Conservation (phyloP, 2,113 vertebrate species). For the Cnemophilus loriae region DNA sequence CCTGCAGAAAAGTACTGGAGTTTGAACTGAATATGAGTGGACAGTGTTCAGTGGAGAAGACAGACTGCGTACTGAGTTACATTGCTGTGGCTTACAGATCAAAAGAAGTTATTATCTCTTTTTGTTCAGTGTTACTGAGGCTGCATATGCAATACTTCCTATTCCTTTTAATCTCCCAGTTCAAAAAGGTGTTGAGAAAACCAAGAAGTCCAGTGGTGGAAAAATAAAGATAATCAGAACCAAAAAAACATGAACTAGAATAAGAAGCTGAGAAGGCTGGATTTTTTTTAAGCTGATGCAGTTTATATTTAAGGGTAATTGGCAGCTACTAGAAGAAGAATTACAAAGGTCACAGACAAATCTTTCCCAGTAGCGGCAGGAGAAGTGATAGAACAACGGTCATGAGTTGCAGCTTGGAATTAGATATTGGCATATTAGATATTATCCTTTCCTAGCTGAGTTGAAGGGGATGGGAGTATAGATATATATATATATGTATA, state of each 20-base stretch:
- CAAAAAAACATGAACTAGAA: not conserved
- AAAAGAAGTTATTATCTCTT: not conserved
- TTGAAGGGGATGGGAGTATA: not conserved
- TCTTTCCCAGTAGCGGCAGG: not conserved
- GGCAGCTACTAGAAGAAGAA: not conserved
- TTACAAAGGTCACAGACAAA: not conserved
- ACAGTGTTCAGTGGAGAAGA: not conserved
- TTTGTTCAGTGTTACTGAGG: not conserved
- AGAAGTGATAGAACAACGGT: rapidly evolving
- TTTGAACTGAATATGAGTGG: not conserved
- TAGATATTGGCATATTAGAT: not conserved
- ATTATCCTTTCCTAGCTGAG: not conserved
- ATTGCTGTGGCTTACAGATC: not conserved
- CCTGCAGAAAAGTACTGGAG: not conserved
- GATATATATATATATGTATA: not conserved
- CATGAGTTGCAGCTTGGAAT: not conserved
- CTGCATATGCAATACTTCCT: not conserved
- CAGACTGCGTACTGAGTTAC: not conserved
- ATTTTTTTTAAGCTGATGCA: not conserved
- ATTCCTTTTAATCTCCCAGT: not conserved
- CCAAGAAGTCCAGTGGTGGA: not conserved
- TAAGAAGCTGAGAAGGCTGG: not conserved
- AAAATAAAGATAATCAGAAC: not conserved
- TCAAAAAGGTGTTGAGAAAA: not conserved
- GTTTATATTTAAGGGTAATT: not conserved